A percentile compares a stretch with the other conserved stretches of the same genome.
phyloP scores from a whole-genome alignment of 2,888 invertebrate species.

The Germaria angustata region DNA sequence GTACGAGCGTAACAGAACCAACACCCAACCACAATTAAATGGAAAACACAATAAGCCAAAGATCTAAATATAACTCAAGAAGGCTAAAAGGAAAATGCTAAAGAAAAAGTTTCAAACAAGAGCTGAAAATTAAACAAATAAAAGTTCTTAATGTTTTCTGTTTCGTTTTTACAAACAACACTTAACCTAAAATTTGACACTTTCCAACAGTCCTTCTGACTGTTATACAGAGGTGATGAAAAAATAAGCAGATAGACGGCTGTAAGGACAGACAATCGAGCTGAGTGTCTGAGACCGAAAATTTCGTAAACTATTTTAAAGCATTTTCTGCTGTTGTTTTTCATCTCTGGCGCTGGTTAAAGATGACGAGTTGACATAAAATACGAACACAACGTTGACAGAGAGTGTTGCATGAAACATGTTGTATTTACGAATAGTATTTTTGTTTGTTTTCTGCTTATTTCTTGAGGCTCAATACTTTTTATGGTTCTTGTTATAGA shows the following conservation, averaged over 20 bases:
- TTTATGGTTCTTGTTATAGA: neutral
- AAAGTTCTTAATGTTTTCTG: constrained; percentile 16
- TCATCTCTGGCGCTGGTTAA: constrained; percentile 11
- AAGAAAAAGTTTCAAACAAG: constrained; percentile 28
- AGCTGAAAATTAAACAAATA: constrained; percentile 32
- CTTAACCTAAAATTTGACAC: constrained; percentile 66
- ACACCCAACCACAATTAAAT: constrained; percentile 43
- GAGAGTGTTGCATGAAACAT: constrained; percentile 8
- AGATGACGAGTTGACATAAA: constrained; percentile 25
- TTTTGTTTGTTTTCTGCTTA: neutral
- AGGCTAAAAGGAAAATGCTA: constrained; percentile 15
- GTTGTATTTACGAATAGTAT: neutral
- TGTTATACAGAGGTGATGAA: too few relatives aligned
- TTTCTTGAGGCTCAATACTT: constrained; percentile 20
- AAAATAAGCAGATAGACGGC: neutral
- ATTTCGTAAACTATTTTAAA: constrained; percentile 23
- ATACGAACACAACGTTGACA: constrained; percentile 17
- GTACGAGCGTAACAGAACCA: too few relatives aligned
- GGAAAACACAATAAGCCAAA: constrained; percentile 22
- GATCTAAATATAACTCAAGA: constrained; percentile 43
- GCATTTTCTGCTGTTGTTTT: constrained; percentile 36
- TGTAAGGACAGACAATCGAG: neutral
- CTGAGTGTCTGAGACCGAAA: constrained; percentile 24
- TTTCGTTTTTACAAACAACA: constrained; percentile 38
- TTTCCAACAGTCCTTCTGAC: constrained; percentile 43